Evolutionary conservation across 2,888 invertebrate species (phyloP).

Genomic region (Zonitis immaculata): DNA sequence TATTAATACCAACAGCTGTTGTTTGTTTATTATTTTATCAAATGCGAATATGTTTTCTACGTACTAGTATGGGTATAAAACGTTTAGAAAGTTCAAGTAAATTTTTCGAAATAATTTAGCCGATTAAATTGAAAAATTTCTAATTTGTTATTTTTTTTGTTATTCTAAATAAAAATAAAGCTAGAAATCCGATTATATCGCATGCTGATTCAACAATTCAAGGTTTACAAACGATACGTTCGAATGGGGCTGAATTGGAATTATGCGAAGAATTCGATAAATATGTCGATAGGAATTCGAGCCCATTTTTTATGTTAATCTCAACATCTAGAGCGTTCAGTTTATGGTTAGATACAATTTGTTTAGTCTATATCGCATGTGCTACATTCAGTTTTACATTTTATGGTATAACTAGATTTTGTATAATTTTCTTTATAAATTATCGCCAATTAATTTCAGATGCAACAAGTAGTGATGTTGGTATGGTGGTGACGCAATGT

Average conservation of each 20-base stretch:
- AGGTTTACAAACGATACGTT: constrained; percentile 69
- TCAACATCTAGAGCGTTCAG: constrained; percentile 63
- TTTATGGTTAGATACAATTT: constrained; percentile 66
- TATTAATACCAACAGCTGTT: constrained; percentile 62
- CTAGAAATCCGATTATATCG: constrained; percentile 69
- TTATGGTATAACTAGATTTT: too few species aligned
- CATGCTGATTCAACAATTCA: constrained; percentile 68
- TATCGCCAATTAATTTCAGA: too few species aligned
- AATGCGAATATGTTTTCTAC: constrained; percentile 64
- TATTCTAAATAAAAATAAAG: too few species aligned
- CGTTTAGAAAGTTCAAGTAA: constrained; percentile 66
- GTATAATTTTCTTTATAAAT: too few species aligned
- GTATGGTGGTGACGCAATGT: constrained; percentile 53
- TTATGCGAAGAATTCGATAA: constrained; percentile 57
- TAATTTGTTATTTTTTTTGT: constrained; percentile 8
- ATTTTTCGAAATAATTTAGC: too few species aligned
- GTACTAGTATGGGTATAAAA: constrained; percentile 71
- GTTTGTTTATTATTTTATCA: constrained; percentile 60
- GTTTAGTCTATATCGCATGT: constrained; percentile 59
- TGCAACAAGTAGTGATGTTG: constrained; percentile 50
- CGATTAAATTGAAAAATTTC: neutral
- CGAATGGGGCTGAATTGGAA: constrained; percentile 58
- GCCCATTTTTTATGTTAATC: constrained; percentile 69
- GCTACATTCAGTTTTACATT: constrained; percentile 64
- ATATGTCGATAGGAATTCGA: constrained; percentile 59